Conservation (phyloP, 2,797 vertebrate species). For the Geotrypetes seraphini region DNA sequence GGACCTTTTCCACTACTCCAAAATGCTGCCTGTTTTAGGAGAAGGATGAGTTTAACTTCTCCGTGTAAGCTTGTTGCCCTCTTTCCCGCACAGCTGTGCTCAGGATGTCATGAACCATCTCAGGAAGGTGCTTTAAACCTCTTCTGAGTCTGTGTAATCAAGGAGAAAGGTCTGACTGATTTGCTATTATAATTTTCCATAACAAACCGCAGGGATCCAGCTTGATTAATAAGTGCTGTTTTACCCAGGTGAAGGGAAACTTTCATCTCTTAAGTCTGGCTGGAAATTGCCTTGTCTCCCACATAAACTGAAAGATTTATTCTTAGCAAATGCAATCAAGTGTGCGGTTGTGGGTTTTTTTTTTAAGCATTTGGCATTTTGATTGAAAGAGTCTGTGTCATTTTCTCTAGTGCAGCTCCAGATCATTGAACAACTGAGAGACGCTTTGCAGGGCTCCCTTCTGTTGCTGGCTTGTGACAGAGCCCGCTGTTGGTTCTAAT, state of each 20-base stretch:
- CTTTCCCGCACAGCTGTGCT: slow-evolving; percentile 12
- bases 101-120: slow-evolving; percentile 1
- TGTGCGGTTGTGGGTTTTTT: too few species aligned
- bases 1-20: too few species aligned
- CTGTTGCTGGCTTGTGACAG: too few species aligned
- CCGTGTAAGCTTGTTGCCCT: slow-evolving; percentile 37
- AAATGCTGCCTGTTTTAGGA: too few species aligned
- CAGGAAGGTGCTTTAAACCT: slow-evolving; percentile 20
- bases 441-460: too few species aligned
- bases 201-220: slow-evolving; percentile 47
- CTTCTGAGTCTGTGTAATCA: slow-evolving; percentile 50
- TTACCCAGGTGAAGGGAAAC: slow-evolving; percentile 28
- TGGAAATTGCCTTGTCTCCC: slow-evolving; percentile 30
- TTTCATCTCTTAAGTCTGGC: too few species aligned
- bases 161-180: slow-evolving; percentile 45
- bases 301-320: slow-evolving; percentile 51
- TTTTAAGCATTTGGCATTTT: slow-evolving; percentile 28
- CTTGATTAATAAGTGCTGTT: slow-evolving; percentile 36
- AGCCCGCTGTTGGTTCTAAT: too few species aligned
- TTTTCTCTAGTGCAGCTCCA: too few species aligned
- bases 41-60: too few species aligned
- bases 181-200: slow-evolving; percentile 53
- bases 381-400: too few species aligned
- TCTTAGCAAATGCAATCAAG: slow-evolving; percentile 51
- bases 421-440: not conserved